Evolutionary conservation across 2,888 invertebrate species (phyloP).

Genomic region (Volucella bombylans): DNA sequence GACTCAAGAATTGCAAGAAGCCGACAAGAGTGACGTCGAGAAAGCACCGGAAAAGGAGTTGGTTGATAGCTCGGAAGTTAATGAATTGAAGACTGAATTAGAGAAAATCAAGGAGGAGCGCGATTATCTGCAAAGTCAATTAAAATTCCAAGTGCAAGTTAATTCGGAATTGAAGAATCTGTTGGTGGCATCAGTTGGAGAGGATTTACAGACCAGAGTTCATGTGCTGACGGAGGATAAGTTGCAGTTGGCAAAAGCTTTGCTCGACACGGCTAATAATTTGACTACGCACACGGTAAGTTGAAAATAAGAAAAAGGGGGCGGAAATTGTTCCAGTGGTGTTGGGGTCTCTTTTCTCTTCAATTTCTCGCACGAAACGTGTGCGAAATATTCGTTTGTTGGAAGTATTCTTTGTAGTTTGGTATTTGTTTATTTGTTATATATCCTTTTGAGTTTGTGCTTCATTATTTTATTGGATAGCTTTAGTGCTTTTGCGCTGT

Average conservation of each 20-base stretch:
- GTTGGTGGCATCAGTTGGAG: conserved; percentile 96
- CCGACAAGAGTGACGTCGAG: conserved; percentile 18
- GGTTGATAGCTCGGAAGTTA: conserved; percentile 68
- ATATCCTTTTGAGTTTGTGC: too few relatives aligned
- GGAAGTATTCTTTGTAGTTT: too few relatives aligned
- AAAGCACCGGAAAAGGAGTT: conserved; percentile 67
- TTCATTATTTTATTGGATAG: too few relatives aligned
- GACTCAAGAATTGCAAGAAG: conserved; percentile 85
- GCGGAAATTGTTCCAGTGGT: background rate
- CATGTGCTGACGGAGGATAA: conserved; percentile 96
- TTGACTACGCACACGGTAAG: conserved; percentile 90
- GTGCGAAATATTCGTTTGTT: too few relatives aligned
- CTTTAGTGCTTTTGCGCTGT: too few relatives aligned
- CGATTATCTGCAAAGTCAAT: conserved; percentile 88
- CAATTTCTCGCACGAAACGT: too few relatives aligned
- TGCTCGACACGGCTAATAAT: conserved; percentile 92
- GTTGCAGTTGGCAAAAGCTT: conserved; percentile 91
- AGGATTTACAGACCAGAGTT: conserved; percentile 94
- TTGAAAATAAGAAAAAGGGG: background rate
- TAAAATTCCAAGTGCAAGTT: conserved; percentile 94
- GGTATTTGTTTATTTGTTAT: too few relatives aligned
- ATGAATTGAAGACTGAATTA: conserved; percentile 76
- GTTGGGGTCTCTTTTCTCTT: too few relatives aligned
- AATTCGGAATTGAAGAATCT: conserved; percentile 96
- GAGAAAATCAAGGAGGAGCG: conserved; percentile 86